These are phyloP conservation scores for Eristalis intricaria DNA, from an alignment of 2,888 invertebrate genomes.

Conservation along the genomic window DNA sequence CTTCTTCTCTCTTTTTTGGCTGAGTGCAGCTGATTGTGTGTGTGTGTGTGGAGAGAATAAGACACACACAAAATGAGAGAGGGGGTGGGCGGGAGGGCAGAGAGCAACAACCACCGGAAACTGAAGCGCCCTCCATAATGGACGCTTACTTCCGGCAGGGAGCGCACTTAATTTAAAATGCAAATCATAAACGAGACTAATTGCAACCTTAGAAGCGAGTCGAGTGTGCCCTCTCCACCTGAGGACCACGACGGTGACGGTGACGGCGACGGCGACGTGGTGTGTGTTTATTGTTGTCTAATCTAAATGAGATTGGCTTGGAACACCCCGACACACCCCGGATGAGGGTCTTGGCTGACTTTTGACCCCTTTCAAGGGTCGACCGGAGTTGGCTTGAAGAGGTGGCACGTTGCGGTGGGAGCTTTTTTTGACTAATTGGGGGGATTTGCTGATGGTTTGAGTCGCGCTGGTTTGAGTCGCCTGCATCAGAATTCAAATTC, in stretches of 20 bases:
- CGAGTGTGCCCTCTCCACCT: constrained; percentile 22
- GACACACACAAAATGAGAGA: not conserved
- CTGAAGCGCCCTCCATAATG: constrained; percentile 69
- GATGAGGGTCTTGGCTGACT: constrained; percentile 1
- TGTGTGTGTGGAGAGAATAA: not conserved
- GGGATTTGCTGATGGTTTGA: constrained; percentile 16
- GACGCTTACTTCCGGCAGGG: constrained; percentile 69
- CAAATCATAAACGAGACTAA: constrained; percentile 72
- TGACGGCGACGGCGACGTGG: not conserved
- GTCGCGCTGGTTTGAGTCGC: constrained; percentile 1
- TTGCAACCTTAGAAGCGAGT: constrained; percentile 65
- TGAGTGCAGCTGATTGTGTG: not conserved
- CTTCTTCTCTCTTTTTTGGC: constrained; percentile 11
- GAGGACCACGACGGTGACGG: not conserved
- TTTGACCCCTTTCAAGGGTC: constrained; percentile 37
- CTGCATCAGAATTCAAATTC: not conserved
- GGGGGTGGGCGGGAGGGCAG: not conserved
- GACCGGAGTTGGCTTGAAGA: not conserved
- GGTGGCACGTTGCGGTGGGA: not conserved
- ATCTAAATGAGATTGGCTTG: constrained; percentile 65
- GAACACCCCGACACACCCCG: not conserved
- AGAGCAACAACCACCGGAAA: constrained; percentile 60
- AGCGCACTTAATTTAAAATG: constrained; percentile 71
- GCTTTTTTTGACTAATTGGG: constrained; percentile 26
- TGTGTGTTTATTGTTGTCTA: constrained; percentile 61